phyloP scores from a whole-genome alignment of 2,797 vertebrate species.

The Molothrus ater region DNA sequence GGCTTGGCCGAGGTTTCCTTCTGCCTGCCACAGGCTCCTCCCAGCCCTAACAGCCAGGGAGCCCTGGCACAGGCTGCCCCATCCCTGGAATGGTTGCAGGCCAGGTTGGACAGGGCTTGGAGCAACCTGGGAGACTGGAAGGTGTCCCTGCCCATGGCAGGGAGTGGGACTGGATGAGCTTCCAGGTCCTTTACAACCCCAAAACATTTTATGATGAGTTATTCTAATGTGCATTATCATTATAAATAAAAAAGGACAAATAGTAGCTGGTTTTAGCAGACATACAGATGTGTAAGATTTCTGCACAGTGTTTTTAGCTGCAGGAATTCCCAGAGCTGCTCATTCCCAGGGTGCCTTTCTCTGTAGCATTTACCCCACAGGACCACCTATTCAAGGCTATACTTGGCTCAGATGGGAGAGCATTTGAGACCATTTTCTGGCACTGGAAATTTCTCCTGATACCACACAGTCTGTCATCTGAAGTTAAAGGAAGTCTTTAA shows the following conservation, averaged over 20 bases:
- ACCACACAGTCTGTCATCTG: neutral
- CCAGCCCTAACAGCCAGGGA: neutral
- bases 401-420: neutral
- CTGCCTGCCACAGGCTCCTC: neutral
- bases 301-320: neutral
- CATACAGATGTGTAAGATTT: neutral
- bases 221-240: neutral
- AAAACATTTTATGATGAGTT: neutral
- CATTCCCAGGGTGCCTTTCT: neutral
- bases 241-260: too few relatives aligned
- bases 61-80: neutral
- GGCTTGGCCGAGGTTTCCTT: neutral
- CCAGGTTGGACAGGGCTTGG: fast-evolving
- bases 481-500: neutral
- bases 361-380: neutral
- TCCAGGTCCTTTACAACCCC: neutral
- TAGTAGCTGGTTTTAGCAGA: neutral
- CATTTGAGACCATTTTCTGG: neutral
- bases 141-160: neutral
- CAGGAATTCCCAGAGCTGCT: neutral
- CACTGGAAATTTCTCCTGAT: neutral
- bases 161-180: neutral
- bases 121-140: neutral
- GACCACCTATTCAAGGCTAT: neutral
- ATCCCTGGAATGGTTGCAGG: neutral